Conservation (phyloP, 2,113 vertebrate genomes). For the Nothobranchius kuhntae region DNA sequence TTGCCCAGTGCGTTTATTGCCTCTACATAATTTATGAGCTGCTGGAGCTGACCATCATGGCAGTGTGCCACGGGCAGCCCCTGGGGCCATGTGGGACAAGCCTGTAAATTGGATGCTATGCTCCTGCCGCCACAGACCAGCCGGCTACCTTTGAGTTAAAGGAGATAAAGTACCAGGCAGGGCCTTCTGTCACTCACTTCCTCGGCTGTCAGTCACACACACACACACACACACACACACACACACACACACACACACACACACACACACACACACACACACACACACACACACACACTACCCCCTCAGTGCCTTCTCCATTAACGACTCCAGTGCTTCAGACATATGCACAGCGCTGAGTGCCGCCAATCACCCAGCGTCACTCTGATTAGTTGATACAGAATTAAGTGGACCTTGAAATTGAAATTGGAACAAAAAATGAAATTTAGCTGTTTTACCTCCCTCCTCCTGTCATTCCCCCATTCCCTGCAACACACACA, state of each 20-base stretch:
- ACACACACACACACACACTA: conserved; percentile 69
- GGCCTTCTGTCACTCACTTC: conserved; percentile 74
- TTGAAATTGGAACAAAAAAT: conserved; percentile 89
- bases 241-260: conserved; percentile 75
- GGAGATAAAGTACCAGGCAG: conserved; percentile 65
- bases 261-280: conserved; percentile 45
- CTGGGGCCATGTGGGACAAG: conserved; percentile 84
- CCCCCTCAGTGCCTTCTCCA: conserved; percentile 86
- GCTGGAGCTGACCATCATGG: conserved; percentile 87
- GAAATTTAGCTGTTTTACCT: conserved; percentile 72
- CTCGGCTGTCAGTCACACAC: conserved; percentile 85
- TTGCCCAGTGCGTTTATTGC: conserved; percentile 93
- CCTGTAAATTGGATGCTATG: conserved; percentile 93
- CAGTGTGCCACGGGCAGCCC: conserved; percentile 88
- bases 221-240: conserved; percentile 76
- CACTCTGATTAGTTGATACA: conserved; percentile 93
- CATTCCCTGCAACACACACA: conserved; percentile 46
- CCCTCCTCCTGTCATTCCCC: conserved; percentile 44
- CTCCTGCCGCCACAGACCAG: conserved; percentile 83
- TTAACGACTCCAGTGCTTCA: conserved; percentile 88
- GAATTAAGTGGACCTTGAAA: conserved; percentile 99
- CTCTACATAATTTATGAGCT: conserved; percentile 96
- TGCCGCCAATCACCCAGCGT: conserved; percentile 90
- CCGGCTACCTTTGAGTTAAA: conserved; percentile 79
- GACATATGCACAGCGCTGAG: conserved; percentile 92